Conservation (phyloP, 1,140 invertebrate species). For the Hetaerina americana region DNA sequence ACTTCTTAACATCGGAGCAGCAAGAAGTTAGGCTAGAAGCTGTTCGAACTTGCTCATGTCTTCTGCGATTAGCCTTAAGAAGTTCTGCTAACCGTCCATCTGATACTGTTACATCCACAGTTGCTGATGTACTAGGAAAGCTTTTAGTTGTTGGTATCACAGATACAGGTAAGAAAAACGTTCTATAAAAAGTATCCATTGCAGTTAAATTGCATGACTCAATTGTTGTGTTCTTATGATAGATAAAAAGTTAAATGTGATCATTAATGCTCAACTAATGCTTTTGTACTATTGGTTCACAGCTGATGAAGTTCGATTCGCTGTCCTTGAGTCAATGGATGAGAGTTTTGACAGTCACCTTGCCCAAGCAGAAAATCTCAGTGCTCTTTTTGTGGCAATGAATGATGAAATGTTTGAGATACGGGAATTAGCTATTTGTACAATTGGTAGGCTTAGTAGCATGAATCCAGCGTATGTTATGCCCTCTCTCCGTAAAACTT, state of each 20-base stretch:
- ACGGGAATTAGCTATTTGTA: constrained; percentile 83
- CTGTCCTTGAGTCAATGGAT: constrained; percentile 87
- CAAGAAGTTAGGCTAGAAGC: constrained; percentile 88
- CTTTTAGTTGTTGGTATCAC: constrained; percentile 89
- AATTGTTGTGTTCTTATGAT: too few relatives aligned
- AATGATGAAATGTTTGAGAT: constrained; percentile 98
- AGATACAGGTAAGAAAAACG: constrained; percentile 64
- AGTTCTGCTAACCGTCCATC: constrained; percentile 43
- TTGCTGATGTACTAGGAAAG: constrained; percentile 81
- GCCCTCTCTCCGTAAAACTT: constrained; percentile 83
- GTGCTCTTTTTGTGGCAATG: constrained; percentile 83
- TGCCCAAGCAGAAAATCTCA: constrained; percentile 91
- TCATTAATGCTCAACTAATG: too few relatives aligned
- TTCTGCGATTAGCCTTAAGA: constrained; percentile 69
- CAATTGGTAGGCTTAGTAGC: constrained; percentile 66
- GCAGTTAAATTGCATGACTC: too few relatives aligned
- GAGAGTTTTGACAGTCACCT: constrained; percentile 87
- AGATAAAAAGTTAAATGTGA: too few relatives aligned
- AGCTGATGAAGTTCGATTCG: constrained; percentile 87
- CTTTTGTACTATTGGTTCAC: constrained; percentile 18
- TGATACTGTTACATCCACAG: constrained; percentile 69
- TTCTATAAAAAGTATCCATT: too few relatives aligned
- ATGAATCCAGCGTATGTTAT: constrained; percentile 97
- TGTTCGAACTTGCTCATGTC: constrained; percentile 80
- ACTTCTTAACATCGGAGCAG: constrained; percentile 84